Conservation (phyloP, 2,888 invertebrate species). For the Brachypalpus laphriformis region DNA sequence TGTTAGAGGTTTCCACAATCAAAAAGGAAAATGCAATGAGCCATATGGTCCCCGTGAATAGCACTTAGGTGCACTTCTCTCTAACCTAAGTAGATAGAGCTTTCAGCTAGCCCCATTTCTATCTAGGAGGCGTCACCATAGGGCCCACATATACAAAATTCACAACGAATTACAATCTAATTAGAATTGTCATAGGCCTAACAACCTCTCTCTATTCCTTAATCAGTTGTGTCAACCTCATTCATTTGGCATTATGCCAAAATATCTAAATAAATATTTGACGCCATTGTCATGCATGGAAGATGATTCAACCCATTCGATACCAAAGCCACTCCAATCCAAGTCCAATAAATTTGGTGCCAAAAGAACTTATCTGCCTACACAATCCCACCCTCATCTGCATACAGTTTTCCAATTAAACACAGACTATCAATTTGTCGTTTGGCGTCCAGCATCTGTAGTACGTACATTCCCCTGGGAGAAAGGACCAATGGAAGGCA, state of each 20-base stretch:
- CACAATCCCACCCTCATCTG: constrained; percentile 27
- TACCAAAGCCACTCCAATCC: background rate
- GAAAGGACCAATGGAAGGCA: background rate
- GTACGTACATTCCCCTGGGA: background rate
- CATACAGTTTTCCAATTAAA: constrained; percentile 69
- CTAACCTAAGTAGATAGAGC: no score
- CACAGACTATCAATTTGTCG: constrained; percentile 61
- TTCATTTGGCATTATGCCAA: background rate
- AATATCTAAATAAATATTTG: constrained; percentile 17
- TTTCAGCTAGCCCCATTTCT: no score
- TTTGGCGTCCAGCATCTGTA: constrained; percentile 44
- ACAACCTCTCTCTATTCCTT: background rate
- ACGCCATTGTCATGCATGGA: background rate
- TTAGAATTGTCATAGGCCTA: background rate
- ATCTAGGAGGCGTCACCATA: no score
- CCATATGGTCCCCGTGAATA: no score
- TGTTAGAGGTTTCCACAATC: no score
- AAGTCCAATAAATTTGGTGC: constrained; percentile 51
- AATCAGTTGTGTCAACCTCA: constrained; percentile 31
- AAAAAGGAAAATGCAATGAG: no score
- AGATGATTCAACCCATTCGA: background rate
- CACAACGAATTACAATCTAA: background rate
- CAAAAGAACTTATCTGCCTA: constrained; percentile 58
- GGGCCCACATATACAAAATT: background rate
- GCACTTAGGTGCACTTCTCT: no score